A percentile compares a stretch with the other conserved stretches of the same genome.
These are phyloP conservation scores for Anadara kagoshimensis DNA, from an alignment of 1,140 invertebrate species.

Conservation along the genomic window DNA sequence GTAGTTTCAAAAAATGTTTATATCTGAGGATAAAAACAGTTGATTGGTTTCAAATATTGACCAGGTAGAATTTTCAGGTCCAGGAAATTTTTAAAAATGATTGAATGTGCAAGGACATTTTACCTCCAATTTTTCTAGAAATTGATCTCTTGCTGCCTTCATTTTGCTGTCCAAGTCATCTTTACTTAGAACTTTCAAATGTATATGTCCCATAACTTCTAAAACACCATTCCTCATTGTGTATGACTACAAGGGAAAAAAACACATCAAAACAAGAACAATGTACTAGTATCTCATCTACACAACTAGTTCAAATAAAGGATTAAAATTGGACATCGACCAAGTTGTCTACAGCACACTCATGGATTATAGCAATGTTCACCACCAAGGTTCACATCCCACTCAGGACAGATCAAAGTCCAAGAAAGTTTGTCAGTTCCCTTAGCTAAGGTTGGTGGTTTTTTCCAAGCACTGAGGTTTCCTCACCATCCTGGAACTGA, in stretches of 20 bases:
- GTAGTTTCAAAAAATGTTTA: neutral
- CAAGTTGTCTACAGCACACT: neutral
- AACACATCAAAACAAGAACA: constrained; percentile 40
- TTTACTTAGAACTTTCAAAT: constrained; percentile 81
- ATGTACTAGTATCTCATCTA: neutral
- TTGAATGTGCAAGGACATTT: neutral
- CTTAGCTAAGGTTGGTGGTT: too few species aligned
- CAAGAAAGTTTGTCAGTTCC: too few species aligned
- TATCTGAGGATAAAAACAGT: neutral
- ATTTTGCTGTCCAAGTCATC: constrained; percentile 81
- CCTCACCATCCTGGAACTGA: too few species aligned
- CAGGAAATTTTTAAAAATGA: too few species aligned
- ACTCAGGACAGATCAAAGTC: too few species aligned
- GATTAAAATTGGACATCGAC: neutral
- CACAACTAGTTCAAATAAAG: neutral
- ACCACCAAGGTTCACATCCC: too few species aligned
- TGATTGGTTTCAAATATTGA: neutral
- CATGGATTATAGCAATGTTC: too few species aligned
- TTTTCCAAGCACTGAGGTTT: too few species aligned
- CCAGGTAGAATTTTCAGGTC: too few species aligned
- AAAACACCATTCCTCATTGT: constrained; percentile 86
- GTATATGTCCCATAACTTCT: constrained; percentile 84
- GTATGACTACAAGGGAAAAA: constrained; percentile 79
- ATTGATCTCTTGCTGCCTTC: constrained; percentile 65
- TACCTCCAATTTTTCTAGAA: constrained; percentile 72